phyloP scores from a whole-genome alignment of 2,888 invertebrate species.

The Stegana nigrithorax region DNA sequence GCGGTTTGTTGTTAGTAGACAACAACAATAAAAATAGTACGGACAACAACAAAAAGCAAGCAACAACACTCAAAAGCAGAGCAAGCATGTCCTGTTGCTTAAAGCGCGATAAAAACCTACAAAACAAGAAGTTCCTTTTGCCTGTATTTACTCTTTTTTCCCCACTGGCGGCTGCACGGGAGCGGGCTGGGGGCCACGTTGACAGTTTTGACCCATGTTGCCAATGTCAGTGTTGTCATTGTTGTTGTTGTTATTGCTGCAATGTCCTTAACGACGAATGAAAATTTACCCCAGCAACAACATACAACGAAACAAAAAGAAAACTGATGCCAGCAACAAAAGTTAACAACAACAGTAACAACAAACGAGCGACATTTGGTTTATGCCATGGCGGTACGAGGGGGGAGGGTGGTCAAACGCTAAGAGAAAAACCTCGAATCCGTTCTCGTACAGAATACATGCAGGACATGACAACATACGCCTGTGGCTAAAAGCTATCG shows the following conservation, averaged over 20 bases:
- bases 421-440: neutral
- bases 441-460: neutral
- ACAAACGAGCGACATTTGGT: constrained; percentile 49
- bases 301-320: neutral
- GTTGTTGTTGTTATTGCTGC: constrained; percentile 18
- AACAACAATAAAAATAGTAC: neutral
- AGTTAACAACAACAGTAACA: constrained; percentile 25
- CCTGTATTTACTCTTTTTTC: neutral
- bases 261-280: neutral
- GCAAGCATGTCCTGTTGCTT: constrained; percentile 32
- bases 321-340: constrained; percentile 1
- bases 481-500: constrained; percentile 38
- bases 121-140: constrained; percentile 31
- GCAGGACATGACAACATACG: constrained; percentile 11
- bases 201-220: constrained; percentile 47
- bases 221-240: constrained; percentile 37
- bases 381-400: neutral
- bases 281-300: too few relatives aligned
- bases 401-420: neutral
- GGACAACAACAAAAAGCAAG: too few relatives aligned
- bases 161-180: constrained; percentile 13
- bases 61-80: too few relatives aligned
- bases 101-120: constrained; percentile 47
- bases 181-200: constrained; percentile 29
- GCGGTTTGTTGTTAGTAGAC: neutral